Evolutionary conservation across 2,888 invertebrate species (phyloP), one percentile per base, ranked within the genome.

Genomic region (Drosophila quinaria): DNA sequence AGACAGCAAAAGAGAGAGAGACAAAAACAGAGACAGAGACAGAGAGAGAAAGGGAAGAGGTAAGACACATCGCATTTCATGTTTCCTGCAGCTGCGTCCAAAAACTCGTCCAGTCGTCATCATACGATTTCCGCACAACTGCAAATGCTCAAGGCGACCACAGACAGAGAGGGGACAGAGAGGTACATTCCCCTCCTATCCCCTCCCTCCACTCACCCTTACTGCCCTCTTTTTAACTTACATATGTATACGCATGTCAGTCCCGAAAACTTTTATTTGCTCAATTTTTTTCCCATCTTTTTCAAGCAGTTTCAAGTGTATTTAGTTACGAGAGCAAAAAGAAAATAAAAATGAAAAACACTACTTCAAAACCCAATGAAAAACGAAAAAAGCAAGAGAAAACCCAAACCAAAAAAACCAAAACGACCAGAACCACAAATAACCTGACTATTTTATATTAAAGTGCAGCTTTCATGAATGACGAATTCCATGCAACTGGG

Each of bases 401-500:
- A 69, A 39, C 35, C 50, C 11, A 9, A 62, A 37, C 59, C 50
- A 51, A 64, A 22, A 22, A 42, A 42, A 4, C 35, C 13, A 4
- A 17, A 39, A 15, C 35, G 17, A 54, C 37, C 15, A 13, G 11
- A 47, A 25, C 63, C 63, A 35, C 50, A 66, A 67, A 67, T 67
- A 72, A 70, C 46, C 76, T 58, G 60, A 67, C 75, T 67, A 64
- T 67, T 72, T 67, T 10, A 59, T 54, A 46, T 52, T 73, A 64
- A 64, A 73, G 78, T 78, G 73, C 74, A 50, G 61, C 75, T 64
- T 64, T 73, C 73, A 75, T 29, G 67, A 67, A 67, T 64, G 56
- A 72, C 72, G 55, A 68, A 73, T 64, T 65, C 56, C 39, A 19
- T 37, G 46, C 22, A 39, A n/a, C 33, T 29, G 33, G 54, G 59